Evolutionary conservation across 1,140 invertebrate species (phyloP).

Genomic region (Drosophila funebris): DNA sequence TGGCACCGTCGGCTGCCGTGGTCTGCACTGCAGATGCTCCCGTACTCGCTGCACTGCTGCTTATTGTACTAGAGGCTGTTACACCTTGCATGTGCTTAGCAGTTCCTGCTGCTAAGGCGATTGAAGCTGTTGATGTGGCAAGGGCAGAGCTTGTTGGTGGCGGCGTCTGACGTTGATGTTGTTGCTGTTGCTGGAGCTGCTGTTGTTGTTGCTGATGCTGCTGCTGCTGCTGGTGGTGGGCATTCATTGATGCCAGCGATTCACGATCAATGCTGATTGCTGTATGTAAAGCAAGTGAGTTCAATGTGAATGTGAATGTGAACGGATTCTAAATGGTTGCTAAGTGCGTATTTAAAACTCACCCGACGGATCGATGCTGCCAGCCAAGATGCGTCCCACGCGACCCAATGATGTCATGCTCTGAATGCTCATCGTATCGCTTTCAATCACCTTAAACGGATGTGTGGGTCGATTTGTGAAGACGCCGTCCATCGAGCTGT

Average conservation of each 20-base stretch:
- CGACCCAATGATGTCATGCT: slow-evolving; percentile 93
- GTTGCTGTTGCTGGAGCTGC: slow-evolving; percentile 45
- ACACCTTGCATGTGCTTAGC: slow-evolving; percentile 46
- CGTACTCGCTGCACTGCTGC: neutral
- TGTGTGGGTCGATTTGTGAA: slow-evolving; percentile 86
- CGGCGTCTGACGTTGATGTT: slow-evolving; percentile 44
- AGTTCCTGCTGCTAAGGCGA: slow-evolving; percentile 30
- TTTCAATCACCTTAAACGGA: slow-evolving; percentile 92
- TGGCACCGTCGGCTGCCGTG: slow-evolving; percentile 31
- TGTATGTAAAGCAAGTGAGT: slow-evolving; percentile 10
- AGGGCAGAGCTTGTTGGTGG: slow-evolving; percentile 17
- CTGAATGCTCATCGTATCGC: slow-evolving; percentile 93
- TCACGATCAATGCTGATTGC: slow-evolving; percentile 80
- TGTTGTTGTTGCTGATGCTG: slow-evolving; percentile 40
- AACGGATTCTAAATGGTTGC: slow-evolving; percentile 15
- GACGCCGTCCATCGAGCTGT: slow-evolving; percentile 85
- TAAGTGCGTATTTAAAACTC: slow-evolving; percentile 32
- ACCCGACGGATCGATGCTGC: slow-evolving; percentile 86
- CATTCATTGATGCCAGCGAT: slow-evolving; percentile 72
- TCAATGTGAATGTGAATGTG: neutral
- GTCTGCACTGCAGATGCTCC: slow-evolving; percentile 4
- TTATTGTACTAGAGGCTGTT: neutral
- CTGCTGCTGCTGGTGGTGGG: slow-evolving; percentile 54
- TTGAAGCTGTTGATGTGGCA: slow-evolving; percentile 19
- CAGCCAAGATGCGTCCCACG: slow-evolving; percentile 90